Evolutionary conservation across 2,797 vertebrate species (phyloP).

Genomic region (Lateolabrax maculatus): DNA sequence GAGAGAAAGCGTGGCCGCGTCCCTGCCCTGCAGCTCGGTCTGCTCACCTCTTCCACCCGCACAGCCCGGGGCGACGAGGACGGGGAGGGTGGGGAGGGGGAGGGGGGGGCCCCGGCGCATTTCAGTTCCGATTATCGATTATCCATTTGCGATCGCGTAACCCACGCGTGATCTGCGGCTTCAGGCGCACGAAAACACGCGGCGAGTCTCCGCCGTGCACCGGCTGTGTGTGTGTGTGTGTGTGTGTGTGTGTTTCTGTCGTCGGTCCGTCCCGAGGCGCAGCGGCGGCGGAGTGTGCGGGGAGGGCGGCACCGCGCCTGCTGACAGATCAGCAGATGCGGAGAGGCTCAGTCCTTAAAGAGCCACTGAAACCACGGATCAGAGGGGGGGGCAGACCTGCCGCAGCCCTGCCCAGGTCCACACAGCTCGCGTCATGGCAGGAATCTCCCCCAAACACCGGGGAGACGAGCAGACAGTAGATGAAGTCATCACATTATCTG

Average conservation of each 20-base stretch:
- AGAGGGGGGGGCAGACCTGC: background rate
- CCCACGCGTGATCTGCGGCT: background rate
- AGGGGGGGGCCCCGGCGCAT: constrained; percentile 43
- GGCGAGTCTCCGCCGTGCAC: background rate
- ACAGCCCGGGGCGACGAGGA: background rate
- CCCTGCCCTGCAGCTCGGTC: constrained; percentile 2
- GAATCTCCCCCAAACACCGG: constrained; percentile 10
- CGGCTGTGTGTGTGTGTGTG: constrained; percentile 25
- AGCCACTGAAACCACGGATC: constrained; percentile 24
- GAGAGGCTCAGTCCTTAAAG: constrained; percentile 71
- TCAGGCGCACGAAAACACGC: background rate
- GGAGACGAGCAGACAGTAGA: background rate
- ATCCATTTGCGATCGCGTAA: background rate
- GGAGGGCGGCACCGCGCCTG: constrained; percentile 60
- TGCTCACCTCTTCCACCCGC: constrained; percentile 42
- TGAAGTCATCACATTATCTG: background rate
- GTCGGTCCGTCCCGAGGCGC: constrained; percentile 26
- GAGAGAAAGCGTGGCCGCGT: constrained; percentile 16
- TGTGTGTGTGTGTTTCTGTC: too few species aligned
- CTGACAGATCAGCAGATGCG: constrained; percentile 71
- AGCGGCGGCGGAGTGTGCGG: constrained; percentile 26
- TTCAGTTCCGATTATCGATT: background rate
- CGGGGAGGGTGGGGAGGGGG: too few species aligned
- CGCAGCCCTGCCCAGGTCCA: background rate
- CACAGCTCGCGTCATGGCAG: background rate